Conservation (phyloP, 2,113 vertebrate species). For the Pluvialis apricaria region DNA sequence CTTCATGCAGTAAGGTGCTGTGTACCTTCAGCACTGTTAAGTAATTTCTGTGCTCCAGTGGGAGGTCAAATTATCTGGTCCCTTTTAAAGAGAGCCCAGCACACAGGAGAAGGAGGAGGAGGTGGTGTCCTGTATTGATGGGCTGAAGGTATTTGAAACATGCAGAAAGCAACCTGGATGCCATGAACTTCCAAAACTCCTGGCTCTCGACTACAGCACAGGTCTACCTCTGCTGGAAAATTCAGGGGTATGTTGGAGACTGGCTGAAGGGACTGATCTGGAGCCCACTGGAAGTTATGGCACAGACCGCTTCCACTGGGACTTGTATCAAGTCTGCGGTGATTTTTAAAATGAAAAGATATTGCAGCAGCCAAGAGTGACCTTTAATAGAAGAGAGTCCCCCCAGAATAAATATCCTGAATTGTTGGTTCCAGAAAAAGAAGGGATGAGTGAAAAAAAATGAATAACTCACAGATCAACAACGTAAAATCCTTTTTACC, state of each 20-base stretch:
- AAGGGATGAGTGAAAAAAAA: not conserved
- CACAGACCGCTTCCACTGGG: not conserved
- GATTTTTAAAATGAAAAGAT: not conserved
- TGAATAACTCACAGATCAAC: not conserved
- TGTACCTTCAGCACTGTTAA: not conserved
- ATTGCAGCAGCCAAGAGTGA: not conserved
- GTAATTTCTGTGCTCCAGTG: not conserved
- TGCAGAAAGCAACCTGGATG: not conserved
- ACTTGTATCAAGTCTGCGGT: not conserved
- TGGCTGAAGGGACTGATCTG: not conserved
- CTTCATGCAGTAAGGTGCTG: not conserved
- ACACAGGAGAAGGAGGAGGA: not conserved
- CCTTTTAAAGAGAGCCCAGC: not conserved
- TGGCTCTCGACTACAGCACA: not conserved
- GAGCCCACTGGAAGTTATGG: not conserved
- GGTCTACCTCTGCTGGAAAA: not conserved
- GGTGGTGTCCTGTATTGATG: not conserved
- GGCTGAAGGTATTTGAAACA: not conserved
- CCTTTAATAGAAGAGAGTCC: not conserved
- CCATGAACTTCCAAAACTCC: not conserved
- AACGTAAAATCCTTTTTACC: not conserved
- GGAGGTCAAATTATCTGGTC: not conserved
- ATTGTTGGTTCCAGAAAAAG: not conserved
- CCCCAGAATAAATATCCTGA: not conserved
- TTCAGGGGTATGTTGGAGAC: not conserved